A percentile compares a stretch with the other conserved stretches of the same genome.
These are phyloP conservation scores for Tympanuchus pallidicinctus DNA, from an alignment of 2,113 vertebrate genomes.

Conservation along the genomic window DNA sequence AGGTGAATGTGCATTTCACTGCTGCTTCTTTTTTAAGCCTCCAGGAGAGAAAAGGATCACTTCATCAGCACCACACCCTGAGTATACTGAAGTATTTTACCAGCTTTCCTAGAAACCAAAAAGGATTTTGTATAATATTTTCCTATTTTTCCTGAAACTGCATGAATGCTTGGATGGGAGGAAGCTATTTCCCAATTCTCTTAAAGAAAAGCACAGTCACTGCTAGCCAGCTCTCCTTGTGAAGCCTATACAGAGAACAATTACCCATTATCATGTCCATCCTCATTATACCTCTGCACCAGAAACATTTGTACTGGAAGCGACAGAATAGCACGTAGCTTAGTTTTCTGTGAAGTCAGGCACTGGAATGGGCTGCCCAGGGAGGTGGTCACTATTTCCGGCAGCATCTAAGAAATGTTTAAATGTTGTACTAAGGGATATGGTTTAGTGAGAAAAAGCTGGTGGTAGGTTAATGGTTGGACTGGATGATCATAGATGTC, in stretches of 20 bases:
- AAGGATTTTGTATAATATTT: not conserved
- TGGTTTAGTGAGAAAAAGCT: no score
- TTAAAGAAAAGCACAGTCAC: not conserved
- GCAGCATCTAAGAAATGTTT: no score
- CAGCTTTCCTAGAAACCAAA: not conserved
- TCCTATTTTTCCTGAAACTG: not conserved
- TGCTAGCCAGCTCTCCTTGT: not conserved
- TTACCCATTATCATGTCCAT: not conserved
- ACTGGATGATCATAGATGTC: no score
- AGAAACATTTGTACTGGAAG: not conserved
- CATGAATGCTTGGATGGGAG: not conserved
- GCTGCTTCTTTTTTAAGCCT: not conserved
- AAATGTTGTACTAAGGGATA: no score
- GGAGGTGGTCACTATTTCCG: no score
- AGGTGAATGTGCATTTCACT: not conserved
- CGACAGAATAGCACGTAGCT: fast-evolving
- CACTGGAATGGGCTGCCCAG: no score
- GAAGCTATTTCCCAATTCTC: not conserved
- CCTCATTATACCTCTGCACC: not conserved
- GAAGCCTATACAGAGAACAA: not conserved
- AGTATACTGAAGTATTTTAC: not conserved
- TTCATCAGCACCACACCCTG: not conserved
- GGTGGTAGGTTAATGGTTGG: no score
- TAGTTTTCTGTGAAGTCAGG: not conserved
- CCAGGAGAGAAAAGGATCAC: not conserved